Evolutionary conservation across 1,140 invertebrate genomes (phyloP).

Genomic region (Drosophila ananassae): DNA sequence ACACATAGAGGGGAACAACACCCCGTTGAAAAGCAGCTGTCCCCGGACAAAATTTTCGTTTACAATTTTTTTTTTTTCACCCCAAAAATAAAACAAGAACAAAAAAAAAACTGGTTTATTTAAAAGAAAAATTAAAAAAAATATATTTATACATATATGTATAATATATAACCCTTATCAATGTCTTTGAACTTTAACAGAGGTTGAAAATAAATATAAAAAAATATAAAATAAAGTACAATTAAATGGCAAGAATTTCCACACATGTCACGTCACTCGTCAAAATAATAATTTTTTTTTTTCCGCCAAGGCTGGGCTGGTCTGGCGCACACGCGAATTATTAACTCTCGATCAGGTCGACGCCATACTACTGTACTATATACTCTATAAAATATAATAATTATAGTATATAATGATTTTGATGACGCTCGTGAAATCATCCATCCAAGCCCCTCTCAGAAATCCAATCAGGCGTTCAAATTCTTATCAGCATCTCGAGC

Average conservation of each 20-base stretch:
- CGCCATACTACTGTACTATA: not conserved
- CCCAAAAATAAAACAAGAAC: conserved; percentile 32
- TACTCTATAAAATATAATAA: too few species aligned
- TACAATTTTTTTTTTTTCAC: conserved; percentile 41
- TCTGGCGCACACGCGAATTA: conserved; percentile 14
- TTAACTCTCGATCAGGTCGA: conserved; percentile 39
- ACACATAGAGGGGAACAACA: conserved; percentile 2
- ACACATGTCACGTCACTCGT: conserved; percentile 42
- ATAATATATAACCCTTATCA: conserved; percentile 2
- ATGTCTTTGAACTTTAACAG: conserved; percentile 6
- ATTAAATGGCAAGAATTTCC: conserved; percentile 39
- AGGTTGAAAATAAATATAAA: not conserved
- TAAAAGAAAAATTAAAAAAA: not conserved
- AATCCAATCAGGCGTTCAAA: conserved; percentile 36
- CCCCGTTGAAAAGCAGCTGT: conserved; percentile 53
- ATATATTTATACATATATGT: not conserved
- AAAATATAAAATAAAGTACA: conserved; percentile 4
- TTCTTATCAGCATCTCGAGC: conserved; percentile 49
- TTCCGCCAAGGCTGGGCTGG: conserved; percentile 21
- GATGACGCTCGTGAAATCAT: conserved; percentile 23
- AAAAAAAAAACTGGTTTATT: conserved; percentile 39
- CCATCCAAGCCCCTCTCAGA: conserved; percentile 16
- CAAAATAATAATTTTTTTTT: conserved; percentile 30
- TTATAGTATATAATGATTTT: conserved; percentile 22
- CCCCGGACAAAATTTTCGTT: conserved; percentile 28